Evolutionary conservation across 2,113 vertebrate genomes (phyloP).

Genomic region (Corvus cornix): DNA sequence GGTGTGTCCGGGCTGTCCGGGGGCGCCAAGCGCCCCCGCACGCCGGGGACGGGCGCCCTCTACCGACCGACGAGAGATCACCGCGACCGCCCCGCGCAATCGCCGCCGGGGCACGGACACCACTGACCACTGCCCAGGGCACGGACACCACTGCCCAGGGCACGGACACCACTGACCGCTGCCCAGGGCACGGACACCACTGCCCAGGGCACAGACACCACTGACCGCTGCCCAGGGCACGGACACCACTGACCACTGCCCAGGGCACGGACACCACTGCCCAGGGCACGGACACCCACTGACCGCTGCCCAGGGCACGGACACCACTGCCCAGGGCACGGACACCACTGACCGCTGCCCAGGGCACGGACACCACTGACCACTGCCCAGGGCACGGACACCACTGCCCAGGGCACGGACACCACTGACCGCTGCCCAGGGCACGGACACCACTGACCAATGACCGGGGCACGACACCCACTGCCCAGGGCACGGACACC

Average conservation of each 20-base stretch:
- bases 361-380: too few species aligned
- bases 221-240: background rate
- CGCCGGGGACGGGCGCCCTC: constrained; percentile 1
- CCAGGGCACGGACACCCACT: background rate
- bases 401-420: too few species aligned
- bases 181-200: background rate
- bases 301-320: background rate
- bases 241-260: background rate
- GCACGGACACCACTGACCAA: background rate
- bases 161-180: background rate
- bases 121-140: background rate
- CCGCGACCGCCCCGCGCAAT: background rate
- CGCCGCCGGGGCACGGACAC: background rate
- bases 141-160: background rate
- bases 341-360: too few species aligned
- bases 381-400: too few species aligned
- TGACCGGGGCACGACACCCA: background rate
- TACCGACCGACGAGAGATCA: background rate
- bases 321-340: too few species aligned
- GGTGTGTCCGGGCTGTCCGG: background rate
- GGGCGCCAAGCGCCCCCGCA: background rate
- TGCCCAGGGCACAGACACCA: background rate
- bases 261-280: rapidly evolving
- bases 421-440: too few species aligned
- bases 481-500: background rate